Evolutionary conservation across 2,113 vertebrate genomes (phyloP), one percentile per base, ranked within the genome.

Genomic region (Ctenodactylus gundi): DNA sequence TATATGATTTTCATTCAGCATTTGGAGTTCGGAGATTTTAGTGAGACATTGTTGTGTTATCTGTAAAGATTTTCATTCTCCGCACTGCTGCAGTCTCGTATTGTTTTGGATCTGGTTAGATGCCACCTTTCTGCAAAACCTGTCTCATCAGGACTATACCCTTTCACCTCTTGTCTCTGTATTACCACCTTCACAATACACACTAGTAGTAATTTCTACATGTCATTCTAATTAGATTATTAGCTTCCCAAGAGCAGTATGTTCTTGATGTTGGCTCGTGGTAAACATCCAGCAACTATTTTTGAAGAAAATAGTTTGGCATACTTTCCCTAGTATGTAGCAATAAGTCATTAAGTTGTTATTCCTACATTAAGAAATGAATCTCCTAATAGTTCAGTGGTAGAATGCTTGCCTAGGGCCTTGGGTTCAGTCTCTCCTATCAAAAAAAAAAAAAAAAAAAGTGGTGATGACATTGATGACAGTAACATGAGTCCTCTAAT

Each of bases 361-460:
- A 77, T 95, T 95, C 53, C 90, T 44, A n/a, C 15, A 34, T 85
- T 75, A 84, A 93, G 51, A 93, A 85, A 70, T 85, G 39, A 94
- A 72, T 72, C 34, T 25, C 83, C 10, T 82, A 82, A 17, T 51
- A 34, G 29, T 44, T 31, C 44, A 49, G 29, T 51, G 46, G 8
- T 34, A 75, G 46, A 51, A 9, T 75, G 39, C 39, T 72, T 72
- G 46, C 44, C 27, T 75, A 31, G 49, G 46, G 72, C 72, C 46
- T 46, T 51, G 46, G 7, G 10, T 75, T 75, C 44, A 75, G 21
- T 4, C 72, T 34, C 72, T 75, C 49, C 46, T 75, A 29, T 44
- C 70, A 49, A 49, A 34, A 44, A 31, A 75, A 6, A 70, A 75
- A 15, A 49, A 49, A 8, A 70, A 29, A 6, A 72, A 73, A 10